Percentiles rank a stretch among this genome's conserved stretches.
These are phyloP conservation scores for Drosophila melanocephala DNA, from an alignment of 2,888 invertebrate genomes.

Conservation along the genomic window DNA sequence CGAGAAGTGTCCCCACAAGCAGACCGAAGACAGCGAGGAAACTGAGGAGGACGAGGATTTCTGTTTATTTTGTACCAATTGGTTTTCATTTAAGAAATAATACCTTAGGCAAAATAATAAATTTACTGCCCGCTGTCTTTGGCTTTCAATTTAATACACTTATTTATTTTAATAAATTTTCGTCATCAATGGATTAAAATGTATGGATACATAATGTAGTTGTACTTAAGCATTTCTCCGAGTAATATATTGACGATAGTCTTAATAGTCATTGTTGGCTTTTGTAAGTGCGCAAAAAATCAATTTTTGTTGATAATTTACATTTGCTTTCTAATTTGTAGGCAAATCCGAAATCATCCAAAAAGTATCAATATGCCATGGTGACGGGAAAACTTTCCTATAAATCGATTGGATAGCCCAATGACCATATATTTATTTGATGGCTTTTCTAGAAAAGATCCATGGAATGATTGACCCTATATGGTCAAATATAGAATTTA, in stretches of 20 bases:
- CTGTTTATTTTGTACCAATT: constrained; percentile 5
- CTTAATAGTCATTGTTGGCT: neutral
- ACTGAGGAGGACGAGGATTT: constrained; percentile 6
- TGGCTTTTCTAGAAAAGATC: neutral
- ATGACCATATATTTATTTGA: neutral
- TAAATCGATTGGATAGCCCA: neutral
- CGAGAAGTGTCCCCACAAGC: neutral
- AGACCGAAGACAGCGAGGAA: neutral
- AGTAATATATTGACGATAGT: neutral
- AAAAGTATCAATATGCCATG: neutral
- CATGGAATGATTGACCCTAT: neutral
- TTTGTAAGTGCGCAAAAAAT: neutral
- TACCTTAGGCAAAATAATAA: too few species aligned
- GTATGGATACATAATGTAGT: neutral
- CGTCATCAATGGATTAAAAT: too few species aligned
- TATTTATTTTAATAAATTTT: neutral
- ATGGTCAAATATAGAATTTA: neutral
- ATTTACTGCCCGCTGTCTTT: too few species aligned
- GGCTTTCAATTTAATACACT: neutral
- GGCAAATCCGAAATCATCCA: neutral
- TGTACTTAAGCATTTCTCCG: neutral
- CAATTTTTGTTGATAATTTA: neutral
- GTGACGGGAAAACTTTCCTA: neutral
- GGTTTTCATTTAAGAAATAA: neutral
- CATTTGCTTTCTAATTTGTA: neutral